Base-by-base conservation (phyloP, 2,888 invertebrate genomes). In the Pyrrhosoma nymphula region DNA sequence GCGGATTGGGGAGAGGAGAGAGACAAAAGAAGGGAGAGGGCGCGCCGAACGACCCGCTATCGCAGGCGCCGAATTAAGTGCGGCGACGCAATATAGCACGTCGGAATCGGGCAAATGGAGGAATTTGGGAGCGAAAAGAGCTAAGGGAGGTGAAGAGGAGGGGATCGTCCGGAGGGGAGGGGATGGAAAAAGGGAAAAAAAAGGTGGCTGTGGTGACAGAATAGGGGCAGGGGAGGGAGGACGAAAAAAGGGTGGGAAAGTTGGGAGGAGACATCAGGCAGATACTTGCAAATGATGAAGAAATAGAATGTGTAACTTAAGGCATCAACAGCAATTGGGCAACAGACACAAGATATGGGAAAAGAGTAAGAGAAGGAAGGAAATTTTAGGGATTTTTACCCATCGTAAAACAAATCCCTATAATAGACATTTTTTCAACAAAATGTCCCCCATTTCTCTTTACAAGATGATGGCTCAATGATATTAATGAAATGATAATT, bases 11-110 rank as follows among this genome's bases (percentile, higher is more conserved):
- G 56, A 14, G 91, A 0, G 23, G 60, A 82, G 26, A 47, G n/a
- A 93, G 69, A 93, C 69, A 93, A 93, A 91, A 55, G n/a, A 18
- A 8, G 23, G 20, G 69, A 75, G 63, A 55, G 16, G 35, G 6
- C 3, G 20, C 35, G 14, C 18, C 14, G 63, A 35, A 26, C n/a
- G 55, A 47, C 56, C 55, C 82, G 82, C 69, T n/a, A 82, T 82
- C 55, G 89, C 55, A 47, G 55, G 56, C 60, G 91, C n/a, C 26
- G 69, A 69, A 93, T 93, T 93, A 93, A 93, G 69, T 75, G 69
- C 93, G 69, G 16, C 30, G 69, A 63, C 10, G 91, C 56, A 91
- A 60, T 91, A 91, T 35, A 91, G 35, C 60, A 60, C 60, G 35
- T 35, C 18, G 18, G 60, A 56, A 18, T 56, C 14, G 82, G 35